phyloP scores from a whole-genome alignment of 2,888 invertebrate species.

The Dorcus hopei region DNA sequence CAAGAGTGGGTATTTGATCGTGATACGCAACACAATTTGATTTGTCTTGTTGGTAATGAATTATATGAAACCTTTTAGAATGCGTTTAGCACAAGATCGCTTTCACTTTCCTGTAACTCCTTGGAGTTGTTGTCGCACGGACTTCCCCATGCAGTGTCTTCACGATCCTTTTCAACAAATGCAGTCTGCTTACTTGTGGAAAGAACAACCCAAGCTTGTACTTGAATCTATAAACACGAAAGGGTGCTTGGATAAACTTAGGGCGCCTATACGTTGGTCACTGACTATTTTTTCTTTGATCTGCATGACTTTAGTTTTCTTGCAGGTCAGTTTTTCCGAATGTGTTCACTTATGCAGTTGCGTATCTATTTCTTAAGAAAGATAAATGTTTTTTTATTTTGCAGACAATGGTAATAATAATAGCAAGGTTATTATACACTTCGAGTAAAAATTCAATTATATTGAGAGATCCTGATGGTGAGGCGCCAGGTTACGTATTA shows the following conservation, averaged over 20 bases:
- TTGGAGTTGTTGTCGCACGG: slow-evolving; percentile 60
- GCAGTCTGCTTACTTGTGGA: slow-evolving; percentile 41
- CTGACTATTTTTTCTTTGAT: slow-evolving; percentile 34
- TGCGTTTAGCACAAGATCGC: slow-evolving; percentile 51
- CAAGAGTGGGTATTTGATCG: slow-evolving; percentile 34
- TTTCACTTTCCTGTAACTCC: slow-evolving; percentile 55
- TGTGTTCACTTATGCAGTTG: neutral
- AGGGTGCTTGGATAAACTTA: slow-evolving; percentile 44
- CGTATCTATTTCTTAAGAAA: neutral
- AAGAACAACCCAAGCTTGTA: slow-evolving; percentile 39
- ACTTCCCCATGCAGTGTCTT: slow-evolving; percentile 58
- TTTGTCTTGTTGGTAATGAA: neutral
- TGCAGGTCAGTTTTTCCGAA: slow-evolving; percentile 38
- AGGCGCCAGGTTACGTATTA: slow-evolving; percentile 51
- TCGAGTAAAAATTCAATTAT: slow-evolving; percentile 56
- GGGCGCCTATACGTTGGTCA: slow-evolving; percentile 37
- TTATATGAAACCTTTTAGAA: slow-evolving; percentile 33
- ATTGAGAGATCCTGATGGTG: slow-evolving; percentile 50
- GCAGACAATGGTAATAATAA: slow-evolving; percentile 52
- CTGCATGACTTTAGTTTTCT: slow-evolving; percentile 29
- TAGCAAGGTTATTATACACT: slow-evolving; percentile 55
- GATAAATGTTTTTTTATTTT: neutral
- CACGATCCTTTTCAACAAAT: slow-evolving; percentile 60
- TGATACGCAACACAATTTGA: neutral
- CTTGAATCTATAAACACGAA: slow-evolving; percentile 42